Conservation (phyloP, 2,888 invertebrate species). For the Hirtodrosophila histrioides region DNA sequence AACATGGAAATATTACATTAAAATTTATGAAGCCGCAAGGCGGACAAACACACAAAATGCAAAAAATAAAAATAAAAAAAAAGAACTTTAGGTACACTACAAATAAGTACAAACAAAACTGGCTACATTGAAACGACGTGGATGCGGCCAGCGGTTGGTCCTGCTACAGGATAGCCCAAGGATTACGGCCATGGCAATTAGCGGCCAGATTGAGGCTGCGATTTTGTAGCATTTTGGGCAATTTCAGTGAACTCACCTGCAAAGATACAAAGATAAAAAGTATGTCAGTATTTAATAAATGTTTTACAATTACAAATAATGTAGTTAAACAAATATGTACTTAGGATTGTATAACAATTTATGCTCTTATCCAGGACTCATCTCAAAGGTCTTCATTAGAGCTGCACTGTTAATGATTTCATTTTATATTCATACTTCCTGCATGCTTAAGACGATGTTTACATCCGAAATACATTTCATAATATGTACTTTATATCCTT, state of each 20-base stretch:
- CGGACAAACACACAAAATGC: slow-evolving; percentile 14
- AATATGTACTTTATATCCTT: too few relatives aligned
- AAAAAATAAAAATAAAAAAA: slow-evolving; percentile 19
- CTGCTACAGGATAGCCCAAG: background rate
- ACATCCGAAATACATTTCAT: too few relatives aligned
- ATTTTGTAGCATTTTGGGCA: slow-evolving; percentile 7
- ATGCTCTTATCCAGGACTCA: too few relatives aligned
- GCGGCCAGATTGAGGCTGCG: background rate
- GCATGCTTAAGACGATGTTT: too few relatives aligned
- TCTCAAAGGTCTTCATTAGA: too few relatives aligned
- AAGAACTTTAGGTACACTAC: background rate
- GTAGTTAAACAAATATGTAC: background rate
- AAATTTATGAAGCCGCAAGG: slow-evolving; percentile 69
- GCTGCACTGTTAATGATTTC: too few relatives aligned
- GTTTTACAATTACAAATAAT: background rate
- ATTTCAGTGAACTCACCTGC: slow-evolving; percentile 37
- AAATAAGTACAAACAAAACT: background rate
- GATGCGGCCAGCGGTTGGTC: slow-evolving; percentile 12
- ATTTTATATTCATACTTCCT: too few relatives aligned
- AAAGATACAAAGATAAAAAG: slow-evolving; percentile 27
- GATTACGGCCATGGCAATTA: slow-evolving; percentile 22
- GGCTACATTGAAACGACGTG: slow-evolving; percentile 10
- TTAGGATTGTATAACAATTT: too few relatives aligned
- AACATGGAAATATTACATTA: slow-evolving; percentile 75
- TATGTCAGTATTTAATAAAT: slow-evolving; percentile 3